A percentile compares a stretch with the other conserved stretches of the same genome.
These are phyloP conservation scores for Pongo abelii DNA, from an alignment of 2,113 vertebrate species.

Conservation along the genomic window DNA sequence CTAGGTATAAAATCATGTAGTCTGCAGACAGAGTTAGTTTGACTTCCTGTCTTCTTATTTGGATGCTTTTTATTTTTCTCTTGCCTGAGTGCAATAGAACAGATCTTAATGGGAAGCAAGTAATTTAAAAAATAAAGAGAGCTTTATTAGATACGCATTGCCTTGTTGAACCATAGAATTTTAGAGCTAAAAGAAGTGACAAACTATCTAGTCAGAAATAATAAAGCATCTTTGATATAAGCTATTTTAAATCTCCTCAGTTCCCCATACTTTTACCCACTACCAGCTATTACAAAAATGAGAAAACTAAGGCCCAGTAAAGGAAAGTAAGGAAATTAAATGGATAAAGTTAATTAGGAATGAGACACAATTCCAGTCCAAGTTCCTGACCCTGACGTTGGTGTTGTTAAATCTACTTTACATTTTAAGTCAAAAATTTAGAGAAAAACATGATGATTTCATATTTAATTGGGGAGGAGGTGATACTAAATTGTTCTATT, in stretches of 20 bases:
- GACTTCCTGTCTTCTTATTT: too few species aligned
- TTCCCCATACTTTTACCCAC: background rate
- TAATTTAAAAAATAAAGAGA: slow-evolving; percentile 11
- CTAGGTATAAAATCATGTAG: too few species aligned
- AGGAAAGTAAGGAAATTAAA: background rate
- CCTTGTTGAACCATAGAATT: background rate
- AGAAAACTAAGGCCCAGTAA: background rate
- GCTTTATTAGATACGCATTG: background rate
- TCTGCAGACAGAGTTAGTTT: too few species aligned
- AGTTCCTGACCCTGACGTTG: background rate
- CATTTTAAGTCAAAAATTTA: background rate
- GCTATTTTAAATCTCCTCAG: background rate
- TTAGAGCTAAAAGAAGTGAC: background rate
- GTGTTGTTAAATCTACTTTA: background rate
- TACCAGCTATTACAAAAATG: background rate
- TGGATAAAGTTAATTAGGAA: background rate
- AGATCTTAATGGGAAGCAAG: background rate
- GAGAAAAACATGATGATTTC: background rate
- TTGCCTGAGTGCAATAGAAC: background rate
- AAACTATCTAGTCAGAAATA: background rate
- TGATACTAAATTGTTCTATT: background rate
- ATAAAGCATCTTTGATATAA: background rate
- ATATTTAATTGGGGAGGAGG: background rate
- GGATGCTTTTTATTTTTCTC: too few species aligned
- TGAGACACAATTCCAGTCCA: background rate